phyloP scores from a whole-genome alignment of 1,140 invertebrate genomes.

The Drosophila mojavensis region DNA sequence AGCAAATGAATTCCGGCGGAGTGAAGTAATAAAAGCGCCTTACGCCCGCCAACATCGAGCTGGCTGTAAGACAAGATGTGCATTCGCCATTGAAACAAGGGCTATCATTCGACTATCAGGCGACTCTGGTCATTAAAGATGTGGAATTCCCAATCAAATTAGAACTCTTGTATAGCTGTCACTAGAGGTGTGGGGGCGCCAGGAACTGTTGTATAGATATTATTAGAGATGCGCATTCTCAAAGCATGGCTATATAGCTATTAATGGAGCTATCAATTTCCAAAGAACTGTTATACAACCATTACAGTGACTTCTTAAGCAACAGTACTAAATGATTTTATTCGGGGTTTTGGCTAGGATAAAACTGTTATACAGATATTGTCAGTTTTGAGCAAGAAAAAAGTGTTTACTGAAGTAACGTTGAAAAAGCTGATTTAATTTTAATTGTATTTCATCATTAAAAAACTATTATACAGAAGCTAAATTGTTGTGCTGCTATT shows the following conservation, averaged over 20 bases:
- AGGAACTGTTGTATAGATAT: neutral
- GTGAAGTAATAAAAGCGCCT: conserved; percentile 17
- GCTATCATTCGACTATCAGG: neutral
- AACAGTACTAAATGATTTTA: neutral
- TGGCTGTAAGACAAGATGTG: neutral
- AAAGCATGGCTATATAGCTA: neutral
- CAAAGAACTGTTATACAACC: neutral
- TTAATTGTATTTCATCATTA: too few species aligned
- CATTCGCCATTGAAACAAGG: neutral
- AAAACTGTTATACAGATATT: too few species aligned
- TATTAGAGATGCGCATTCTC: too few species aligned
- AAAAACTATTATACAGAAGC: too few species aligned
- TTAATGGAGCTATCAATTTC: too few species aligned
- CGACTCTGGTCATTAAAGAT: neutral
- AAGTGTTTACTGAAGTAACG: too few species aligned
- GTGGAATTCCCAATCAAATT: neutral
- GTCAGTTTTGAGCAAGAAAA: too few species aligned
- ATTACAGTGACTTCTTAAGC: neutral
- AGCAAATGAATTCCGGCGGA: neutral
- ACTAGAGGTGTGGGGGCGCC: neutral
- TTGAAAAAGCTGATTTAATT: too few species aligned
- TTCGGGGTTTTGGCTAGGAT: too few species aligned
- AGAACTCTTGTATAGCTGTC: neutral
- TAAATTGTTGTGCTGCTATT: too few species aligned
- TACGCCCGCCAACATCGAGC: conserved; percentile 1